Evolutionary conservation across 2,113 vertebrate genomes (phyloP).

Genomic region (Stictonetta naevosa): DNA sequence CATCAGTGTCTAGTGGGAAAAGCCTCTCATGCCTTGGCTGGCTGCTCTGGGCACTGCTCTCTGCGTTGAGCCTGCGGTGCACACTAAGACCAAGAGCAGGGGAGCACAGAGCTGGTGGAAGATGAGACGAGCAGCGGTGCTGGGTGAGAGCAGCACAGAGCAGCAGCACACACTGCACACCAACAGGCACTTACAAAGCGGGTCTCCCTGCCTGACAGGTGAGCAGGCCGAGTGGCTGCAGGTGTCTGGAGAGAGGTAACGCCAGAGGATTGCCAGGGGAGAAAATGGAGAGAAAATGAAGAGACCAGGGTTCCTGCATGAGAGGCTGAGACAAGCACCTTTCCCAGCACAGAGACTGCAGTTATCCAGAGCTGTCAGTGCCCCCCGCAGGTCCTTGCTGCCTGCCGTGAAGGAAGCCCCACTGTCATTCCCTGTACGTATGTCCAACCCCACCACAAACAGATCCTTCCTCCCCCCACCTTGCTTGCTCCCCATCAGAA

Average conservation of each 20-base stretch:
- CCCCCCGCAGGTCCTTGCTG: background rate
- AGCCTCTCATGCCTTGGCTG: accelerated
- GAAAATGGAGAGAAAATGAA: slow-evolving; percentile 25
- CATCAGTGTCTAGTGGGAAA: background rate
- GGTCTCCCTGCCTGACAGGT: slow-evolving; percentile 80
- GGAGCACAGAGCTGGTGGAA: accelerated
- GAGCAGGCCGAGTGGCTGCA: slow-evolving; percentile 42
- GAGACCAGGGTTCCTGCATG: background rate
- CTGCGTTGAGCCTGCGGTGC: background rate
- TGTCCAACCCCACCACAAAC: background rate
- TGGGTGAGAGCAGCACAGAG: background rate
- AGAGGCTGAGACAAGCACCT: background rate
- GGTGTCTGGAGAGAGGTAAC: slow-evolving; percentile 72
- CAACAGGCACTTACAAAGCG: slow-evolving; percentile 87
- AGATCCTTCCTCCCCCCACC: background rate
- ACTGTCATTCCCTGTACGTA: background rate
- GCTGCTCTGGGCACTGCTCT: background rate
- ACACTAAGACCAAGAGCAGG: background rate
- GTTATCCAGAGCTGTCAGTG: accelerated
- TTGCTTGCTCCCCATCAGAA: background rate
- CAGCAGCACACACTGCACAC: slow-evolving; percentile 59
- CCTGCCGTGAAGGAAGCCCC: accelerated
- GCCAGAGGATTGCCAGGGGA: slow-evolving; percentile 40
- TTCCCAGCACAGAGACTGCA: background rate
- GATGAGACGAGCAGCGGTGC: background rate